phyloP scores from a whole-genome alignment of 2,888 invertebrate genomes.

The Leptopilina myrica region DNA sequence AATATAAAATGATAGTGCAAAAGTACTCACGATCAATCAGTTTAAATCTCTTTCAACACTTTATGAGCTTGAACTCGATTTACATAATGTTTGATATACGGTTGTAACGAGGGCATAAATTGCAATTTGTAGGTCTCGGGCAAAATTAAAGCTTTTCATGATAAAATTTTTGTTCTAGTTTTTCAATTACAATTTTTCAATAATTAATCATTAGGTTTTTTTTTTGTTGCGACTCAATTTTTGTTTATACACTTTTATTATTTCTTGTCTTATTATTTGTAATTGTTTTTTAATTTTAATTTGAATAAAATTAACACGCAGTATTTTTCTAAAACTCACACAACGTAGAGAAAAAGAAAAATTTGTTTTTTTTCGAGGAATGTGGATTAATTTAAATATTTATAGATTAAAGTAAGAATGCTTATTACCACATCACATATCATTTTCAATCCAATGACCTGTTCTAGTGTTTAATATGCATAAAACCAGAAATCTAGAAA shows the following conservation, averaged over 20 bases:
- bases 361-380: neutral
- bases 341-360: too few species aligned
- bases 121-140: slow-evolving; percentile 28
- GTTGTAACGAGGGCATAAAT: slow-evolving; percentile 25
- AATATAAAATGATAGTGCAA: neutral
- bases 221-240: too few species aligned
- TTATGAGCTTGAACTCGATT: slow-evolving; percentile 37
- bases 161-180: slow-evolving; percentile 8
- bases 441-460: neutral
- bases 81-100: slow-evolving; percentile 29
- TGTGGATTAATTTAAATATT: slow-evolving; percentile 16
- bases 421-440: neutral
- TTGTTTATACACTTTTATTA: too few species aligned
- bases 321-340: too few species aligned
- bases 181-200: neutral
- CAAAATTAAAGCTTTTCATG: slow-evolving; percentile 11
- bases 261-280: too few species aligned
- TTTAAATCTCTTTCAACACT: slow-evolving; percentile 5
- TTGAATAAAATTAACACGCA: too few species aligned
- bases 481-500: neutral
- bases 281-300: too few species aligned
- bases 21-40: slow-evolving; percentile 21
- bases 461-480: slow-evolving; percentile 10
- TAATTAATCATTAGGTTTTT: neutral
- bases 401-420: neutral